Evolutionary conservation across 2,797 vertebrate genomes (phyloP), one percentile per base, ranked within the genome.

Genomic region (Salarias fasciatus): DNA sequence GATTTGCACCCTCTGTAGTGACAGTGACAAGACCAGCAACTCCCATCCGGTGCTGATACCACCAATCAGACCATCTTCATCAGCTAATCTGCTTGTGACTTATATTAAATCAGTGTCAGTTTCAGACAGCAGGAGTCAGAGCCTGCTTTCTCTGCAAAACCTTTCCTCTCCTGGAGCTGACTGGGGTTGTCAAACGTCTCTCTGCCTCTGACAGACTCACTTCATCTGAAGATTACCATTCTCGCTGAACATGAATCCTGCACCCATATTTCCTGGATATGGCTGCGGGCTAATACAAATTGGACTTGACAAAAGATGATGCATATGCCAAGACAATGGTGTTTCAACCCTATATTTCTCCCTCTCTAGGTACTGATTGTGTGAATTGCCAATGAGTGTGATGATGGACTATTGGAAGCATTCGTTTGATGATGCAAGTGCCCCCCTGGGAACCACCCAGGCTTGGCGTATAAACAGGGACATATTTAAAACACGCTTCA

Each of bases 271-370:
- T 86, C 50, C 77, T 58, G 72, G 54, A 65, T 64, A 67, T 82
- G 56, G 71, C 77, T 76, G 57, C 8, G 61, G 79, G 81, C 74
- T 79, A 88, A 90, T 80, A 83, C 83, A 87, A 91, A 92, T 89
- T 89, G 80, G 84, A 88, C 67, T 83, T 71, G 82, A 90, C 79
- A 85, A 85, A 87, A 85, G 78, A 90, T 85, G 88, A 92, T 78
- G 82, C 82, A 82, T 66, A 76, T 83, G 71, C 63, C 61, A 66
- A 88, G 84, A 75, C 72, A 82, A 82, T 63, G 12, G 63, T 63
- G 81, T 78, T 78, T 79, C 61, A 63, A 83, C 56, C 73, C 63
- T 84, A 86, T 84, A 75, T 84, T 83, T 83, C 80, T 76, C 31
- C 63, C 67, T 79, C 71, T 82, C 83, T 54, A 78, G 77, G 54